phyloP scores from a whole-genome alignment of 2,113 vertebrate genomes.

The Melanerpes formicivorus region DNA sequence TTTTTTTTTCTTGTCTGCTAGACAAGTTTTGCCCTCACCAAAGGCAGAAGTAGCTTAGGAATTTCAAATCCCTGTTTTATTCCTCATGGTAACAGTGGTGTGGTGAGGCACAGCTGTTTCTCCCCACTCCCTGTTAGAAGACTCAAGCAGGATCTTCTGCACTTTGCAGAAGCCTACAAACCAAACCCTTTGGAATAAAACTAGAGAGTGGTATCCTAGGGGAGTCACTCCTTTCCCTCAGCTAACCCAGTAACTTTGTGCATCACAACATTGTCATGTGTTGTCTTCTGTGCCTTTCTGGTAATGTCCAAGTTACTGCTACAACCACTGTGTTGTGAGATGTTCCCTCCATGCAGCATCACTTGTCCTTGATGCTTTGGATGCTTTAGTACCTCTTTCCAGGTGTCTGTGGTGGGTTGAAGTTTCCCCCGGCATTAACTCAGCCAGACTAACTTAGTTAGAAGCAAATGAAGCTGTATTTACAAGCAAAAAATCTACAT shows the following conservation, averaged over 20 bases:
- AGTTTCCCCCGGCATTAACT: too few species aligned
- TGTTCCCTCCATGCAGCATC: not conserved
- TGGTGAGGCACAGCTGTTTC: not conserved
- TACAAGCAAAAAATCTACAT: too few species aligned
- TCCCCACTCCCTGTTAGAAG: not conserved
- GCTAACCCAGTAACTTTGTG: not conserved
- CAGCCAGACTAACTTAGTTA: too few species aligned
- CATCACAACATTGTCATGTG: not conserved
- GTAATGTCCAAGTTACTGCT: not conserved
- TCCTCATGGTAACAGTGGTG: not conserved
- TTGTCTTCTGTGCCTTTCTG: not conserved
- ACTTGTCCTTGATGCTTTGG: not conserved
- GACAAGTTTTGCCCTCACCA: not conserved
- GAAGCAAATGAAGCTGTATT: too few species aligned
- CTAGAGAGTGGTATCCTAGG: rapidly evolving
- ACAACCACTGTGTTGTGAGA: rapidly evolving
- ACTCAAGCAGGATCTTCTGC: not conserved
- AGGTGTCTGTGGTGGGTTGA: not conserved
- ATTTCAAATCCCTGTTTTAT: not conserved
- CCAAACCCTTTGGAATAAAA: not conserved
- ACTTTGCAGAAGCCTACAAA: not conserved
- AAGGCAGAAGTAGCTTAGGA: not conserved
- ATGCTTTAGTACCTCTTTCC: not conserved
- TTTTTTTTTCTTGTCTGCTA: not conserved
- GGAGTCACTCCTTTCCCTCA: not conserved